These are phyloP conservation scores for Drosophila bocqueti DNA, from an alignment of 1,140 invertebrate species.

Conservation along the genomic window DNA sequence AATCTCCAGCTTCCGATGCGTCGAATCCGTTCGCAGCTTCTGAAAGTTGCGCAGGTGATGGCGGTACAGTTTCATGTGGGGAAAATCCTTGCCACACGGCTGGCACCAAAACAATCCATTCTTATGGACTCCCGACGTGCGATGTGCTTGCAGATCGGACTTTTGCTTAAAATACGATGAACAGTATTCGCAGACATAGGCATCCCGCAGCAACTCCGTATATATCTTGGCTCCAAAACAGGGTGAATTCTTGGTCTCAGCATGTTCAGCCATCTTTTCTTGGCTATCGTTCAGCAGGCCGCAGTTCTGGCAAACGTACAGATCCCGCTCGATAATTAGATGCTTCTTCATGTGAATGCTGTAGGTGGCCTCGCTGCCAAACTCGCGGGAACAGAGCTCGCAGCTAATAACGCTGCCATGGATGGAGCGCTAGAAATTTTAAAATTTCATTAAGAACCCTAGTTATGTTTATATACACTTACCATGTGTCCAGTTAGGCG, in stretches of 20 bases:
- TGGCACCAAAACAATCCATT: slow-evolving; percentile 60
- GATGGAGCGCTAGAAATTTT: slow-evolving; percentile 7
- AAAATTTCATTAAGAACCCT: rapidly evolving
- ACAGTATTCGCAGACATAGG: slow-evolving; percentile 73
- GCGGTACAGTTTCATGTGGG: slow-evolving; percentile 66
- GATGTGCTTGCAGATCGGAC: slow-evolving; percentile 57
- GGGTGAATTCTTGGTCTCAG: slow-evolving; percentile 3
- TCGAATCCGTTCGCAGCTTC: slow-evolving; percentile 44
- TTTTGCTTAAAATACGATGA: slow-evolving; percentile 62
- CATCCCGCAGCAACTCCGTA: slow-evolving; percentile 51
- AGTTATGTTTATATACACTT: not conserved
- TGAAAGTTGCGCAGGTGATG: slow-evolving; percentile 70
- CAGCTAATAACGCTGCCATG: slow-evolving; percentile 62
- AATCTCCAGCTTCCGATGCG: slow-evolving; percentile 54
- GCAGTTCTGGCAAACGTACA: slow-evolving; percentile 64
- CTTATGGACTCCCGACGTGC: slow-evolving; percentile 57
- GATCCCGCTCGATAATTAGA: slow-evolving; percentile 59
- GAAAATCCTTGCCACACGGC: slow-evolving; percentile 63
- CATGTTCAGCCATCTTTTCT: slow-evolving; percentile 42
- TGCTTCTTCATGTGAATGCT: slow-evolving; percentile 70
- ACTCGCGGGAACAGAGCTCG: slow-evolving; percentile 70
- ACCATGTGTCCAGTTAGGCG: slow-evolving; percentile 68
- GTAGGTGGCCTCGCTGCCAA: slow-evolving; percentile 55
- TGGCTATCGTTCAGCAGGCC: slow-evolving; percentile 56
- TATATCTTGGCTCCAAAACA: slow-evolving; percentile 46